Conservation (phyloP, 2,113 vertebrate genomes). For the Capreolus pygargus region DNA sequence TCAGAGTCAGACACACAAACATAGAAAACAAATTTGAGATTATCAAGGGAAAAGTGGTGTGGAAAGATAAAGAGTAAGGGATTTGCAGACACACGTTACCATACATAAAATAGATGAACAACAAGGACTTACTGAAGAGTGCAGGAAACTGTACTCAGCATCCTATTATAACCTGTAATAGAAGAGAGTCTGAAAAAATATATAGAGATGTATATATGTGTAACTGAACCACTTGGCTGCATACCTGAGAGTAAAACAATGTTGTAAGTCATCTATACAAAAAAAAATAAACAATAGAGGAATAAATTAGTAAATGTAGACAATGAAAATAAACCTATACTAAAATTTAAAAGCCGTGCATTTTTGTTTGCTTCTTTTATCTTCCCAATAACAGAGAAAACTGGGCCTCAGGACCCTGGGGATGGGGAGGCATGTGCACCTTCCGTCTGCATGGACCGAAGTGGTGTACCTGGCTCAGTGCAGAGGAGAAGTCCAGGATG, state of each 20-base stretch:
- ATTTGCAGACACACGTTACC: background rate
- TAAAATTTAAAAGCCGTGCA: background rate
- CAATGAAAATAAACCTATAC: background rate
- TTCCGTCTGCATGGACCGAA: conserved; percentile 76
- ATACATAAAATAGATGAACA: background rate
- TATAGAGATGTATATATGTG: fast-evolving
- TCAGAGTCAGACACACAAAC: background rate
- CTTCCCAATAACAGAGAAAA: conserved; percentile 68
- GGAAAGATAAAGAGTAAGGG: background rate
- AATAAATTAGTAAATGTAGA: background rate
- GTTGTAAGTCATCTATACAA: background rate
- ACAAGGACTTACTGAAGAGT: background rate
- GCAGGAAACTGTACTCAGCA: fast-evolving
- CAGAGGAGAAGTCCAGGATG: conserved; percentile 81
- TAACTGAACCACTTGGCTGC: background rate
- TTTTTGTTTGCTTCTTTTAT: conserved; percentile 16
- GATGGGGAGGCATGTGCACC: conserved; percentile 66
- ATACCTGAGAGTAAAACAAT: background rate
- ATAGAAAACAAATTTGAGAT: background rate
- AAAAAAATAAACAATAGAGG: background rate
- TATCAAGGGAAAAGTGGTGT: background rate
- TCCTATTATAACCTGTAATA: background rate
- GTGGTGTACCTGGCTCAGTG: conserved; percentile 78
- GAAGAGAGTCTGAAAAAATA: background rate
- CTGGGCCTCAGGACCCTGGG: conserved; percentile 64